Evolutionary conservation across 2,888 invertebrate genomes (phyloP).

Genomic region (Phrixothrix hirtus): DNA sequence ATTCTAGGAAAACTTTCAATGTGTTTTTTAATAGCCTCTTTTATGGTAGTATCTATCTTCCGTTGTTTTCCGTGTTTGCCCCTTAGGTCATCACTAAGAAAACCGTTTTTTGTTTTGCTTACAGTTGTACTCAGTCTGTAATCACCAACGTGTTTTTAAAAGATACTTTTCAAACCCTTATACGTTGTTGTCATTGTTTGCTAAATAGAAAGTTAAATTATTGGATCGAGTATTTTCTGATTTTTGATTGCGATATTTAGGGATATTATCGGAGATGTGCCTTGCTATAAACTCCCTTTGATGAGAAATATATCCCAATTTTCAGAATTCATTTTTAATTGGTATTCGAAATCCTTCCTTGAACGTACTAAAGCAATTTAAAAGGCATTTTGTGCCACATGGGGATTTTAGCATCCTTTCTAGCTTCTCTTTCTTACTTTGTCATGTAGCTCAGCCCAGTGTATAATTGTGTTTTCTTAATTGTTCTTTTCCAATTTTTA

Average conservation of each 20-base stretch:
- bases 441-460: too few species aligned
- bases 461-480: too few species aligned
- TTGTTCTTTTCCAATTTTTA: too few species aligned
- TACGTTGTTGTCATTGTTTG: background rate
- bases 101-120: background rate
- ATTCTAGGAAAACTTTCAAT: background rate
- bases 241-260: background rate
- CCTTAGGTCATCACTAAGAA: background rate
- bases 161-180: background rate
- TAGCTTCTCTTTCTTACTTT: background rate
- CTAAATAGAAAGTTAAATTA: background rate
- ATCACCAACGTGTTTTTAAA: background rate
- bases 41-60: too few species aligned
- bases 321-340: background rate
- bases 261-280: background rate
- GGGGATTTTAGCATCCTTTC: background rate
- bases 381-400: background rate
- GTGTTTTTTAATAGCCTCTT: too few species aligned
- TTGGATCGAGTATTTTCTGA: background rate
- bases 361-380: background rate
- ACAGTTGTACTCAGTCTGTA: background rate
- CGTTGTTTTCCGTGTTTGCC: too few species aligned
- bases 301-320: too few species aligned
- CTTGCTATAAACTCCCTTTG: background rate
- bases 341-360: background rate